Conservation (phyloP, 2,797 vertebrate genomes). For the Pseudochirops corinnae region DNA sequence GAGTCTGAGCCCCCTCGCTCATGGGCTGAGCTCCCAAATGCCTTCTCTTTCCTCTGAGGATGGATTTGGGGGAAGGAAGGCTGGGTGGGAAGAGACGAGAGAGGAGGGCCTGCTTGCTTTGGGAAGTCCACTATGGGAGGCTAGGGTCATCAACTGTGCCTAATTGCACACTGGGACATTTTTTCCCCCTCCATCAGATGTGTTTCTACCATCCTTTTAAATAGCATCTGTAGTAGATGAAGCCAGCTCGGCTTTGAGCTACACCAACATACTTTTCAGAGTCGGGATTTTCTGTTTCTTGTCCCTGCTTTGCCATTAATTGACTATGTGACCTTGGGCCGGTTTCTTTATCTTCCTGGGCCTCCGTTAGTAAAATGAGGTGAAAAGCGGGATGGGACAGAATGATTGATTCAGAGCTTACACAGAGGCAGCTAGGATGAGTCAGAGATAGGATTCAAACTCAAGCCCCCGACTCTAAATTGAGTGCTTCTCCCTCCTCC, state of each 20-base stretch:
- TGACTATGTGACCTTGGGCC: not conserved
- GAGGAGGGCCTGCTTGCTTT: not conserved
- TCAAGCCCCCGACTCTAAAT: not conserved
- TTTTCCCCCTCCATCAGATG: not conserved
- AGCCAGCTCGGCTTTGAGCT: not conserved
- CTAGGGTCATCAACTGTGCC: not conserved
- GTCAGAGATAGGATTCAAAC: not conserved
- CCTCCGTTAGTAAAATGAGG: not conserved
- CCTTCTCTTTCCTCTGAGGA: conserved; percentile 52
- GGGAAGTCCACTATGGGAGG: not conserved
- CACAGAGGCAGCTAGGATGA: not conserved
- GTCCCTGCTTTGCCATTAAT: not conserved
- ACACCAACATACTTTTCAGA: not conserved
- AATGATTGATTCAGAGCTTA: not conserved
- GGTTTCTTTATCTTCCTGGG: not conserved
- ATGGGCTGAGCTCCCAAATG: conserved; percentile 4
- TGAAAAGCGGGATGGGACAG: not conserved
- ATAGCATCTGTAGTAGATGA: not conserved
- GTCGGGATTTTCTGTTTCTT: not conserved
- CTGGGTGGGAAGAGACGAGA: not conserved
- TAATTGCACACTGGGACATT: not conserved
- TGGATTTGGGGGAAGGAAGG: conserved; percentile 62
- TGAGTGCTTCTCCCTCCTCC: not conserved
- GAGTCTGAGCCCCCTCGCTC: conserved; percentile 67
- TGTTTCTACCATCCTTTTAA: not conserved